phyloP scores from a whole-genome alignment of 2,113 vertebrate genomes.

The Notarius quadriscutis region DNA sequence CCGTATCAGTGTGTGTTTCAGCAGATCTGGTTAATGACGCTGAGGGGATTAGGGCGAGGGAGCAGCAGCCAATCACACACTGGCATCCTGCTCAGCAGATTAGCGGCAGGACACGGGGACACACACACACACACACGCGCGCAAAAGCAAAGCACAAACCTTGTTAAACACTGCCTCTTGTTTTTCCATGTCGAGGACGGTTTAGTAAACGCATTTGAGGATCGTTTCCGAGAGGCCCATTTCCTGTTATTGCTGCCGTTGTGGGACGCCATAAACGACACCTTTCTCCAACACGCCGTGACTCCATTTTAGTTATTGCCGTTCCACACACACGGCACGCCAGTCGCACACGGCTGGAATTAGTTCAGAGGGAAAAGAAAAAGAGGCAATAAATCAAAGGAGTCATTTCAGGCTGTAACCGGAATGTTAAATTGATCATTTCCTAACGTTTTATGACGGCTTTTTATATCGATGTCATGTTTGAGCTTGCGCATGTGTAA shows the following conservation, averaged over 20 bases:
- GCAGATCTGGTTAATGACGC: constrained; percentile 66
- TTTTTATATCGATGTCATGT: neutral
- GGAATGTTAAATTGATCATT: neutral
- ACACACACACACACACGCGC: constrained; percentile 10
- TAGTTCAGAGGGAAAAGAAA: neutral
- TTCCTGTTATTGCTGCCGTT: neutral
- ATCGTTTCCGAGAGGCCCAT: neutral
- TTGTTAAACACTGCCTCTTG: neutral
- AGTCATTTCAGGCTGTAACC: neutral
- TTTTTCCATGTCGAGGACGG: neutral
- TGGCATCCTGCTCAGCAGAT: constrained; percentile 58
- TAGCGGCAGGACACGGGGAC: constrained; percentile 35
- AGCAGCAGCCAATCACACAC: constrained; percentile 54
- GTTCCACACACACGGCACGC: neutral
- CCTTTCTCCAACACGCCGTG: neutral
- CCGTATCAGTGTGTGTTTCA: constrained; percentile 46
- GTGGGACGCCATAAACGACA: neutral
- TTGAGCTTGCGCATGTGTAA: neutral
- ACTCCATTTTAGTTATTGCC: neutral
- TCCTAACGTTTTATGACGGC: neutral
- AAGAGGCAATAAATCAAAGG: neutral
- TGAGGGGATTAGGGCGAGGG: constrained; percentile 56
- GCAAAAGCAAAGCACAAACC: neutral
- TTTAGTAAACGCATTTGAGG: neutral
- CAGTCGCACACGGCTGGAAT: neutral